Evolutionary conservation across 2,888 invertebrate species (phyloP), one percentile per base, ranked within the genome.

Genomic region (Erebia ligea): DNA sequence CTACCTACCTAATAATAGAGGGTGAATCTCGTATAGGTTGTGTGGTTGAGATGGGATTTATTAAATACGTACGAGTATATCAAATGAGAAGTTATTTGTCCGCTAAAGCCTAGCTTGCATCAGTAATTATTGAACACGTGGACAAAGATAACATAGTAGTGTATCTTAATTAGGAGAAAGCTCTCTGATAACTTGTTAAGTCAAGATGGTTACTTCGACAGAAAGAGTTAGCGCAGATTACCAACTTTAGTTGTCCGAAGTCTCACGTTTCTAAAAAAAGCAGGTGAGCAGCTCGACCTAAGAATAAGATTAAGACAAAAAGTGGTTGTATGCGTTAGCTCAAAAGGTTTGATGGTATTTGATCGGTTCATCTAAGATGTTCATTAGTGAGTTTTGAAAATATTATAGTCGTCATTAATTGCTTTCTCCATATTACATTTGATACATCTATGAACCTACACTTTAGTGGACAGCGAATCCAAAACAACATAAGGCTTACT

Each of bases 11-110:
- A 17, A 59, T 72, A 73, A 73, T 79, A 80, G 80, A 79, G 81
- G 79, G 76, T 77, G 87, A 87, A 86, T 88, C 87, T 87, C 85
- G 76, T 82, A 80, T 80, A 79, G 59, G 66, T 79, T 79, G 81
- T 81, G 76, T 82, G 81, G 79, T 81, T 83, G 84, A 77, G 64
- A 67, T 64, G 63, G 68, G 58, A 68, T 72, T 72, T 64, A 58
- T 58, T 42, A n/a, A 21, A 57, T 34, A 54, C 13, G n/a, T n/a
- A n/a, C n/a, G n/a, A n/a, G 40, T 64, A 54, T 48, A 62, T 48
- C 48, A 21, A 21, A 21, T 54, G 17, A 54, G 5, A 52, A 64
- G 17, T 64, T 54, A 62, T 54, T 50, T 63, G 67, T 52, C 63
- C 52, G 63, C 72, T 67, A 63, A 63, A 66, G 50, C 62, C 50